These are phyloP conservation scores for Psittacula derbiana DNA, from an alignment of 2,797 vertebrate genomes.

Conservation along the genomic window DNA sequence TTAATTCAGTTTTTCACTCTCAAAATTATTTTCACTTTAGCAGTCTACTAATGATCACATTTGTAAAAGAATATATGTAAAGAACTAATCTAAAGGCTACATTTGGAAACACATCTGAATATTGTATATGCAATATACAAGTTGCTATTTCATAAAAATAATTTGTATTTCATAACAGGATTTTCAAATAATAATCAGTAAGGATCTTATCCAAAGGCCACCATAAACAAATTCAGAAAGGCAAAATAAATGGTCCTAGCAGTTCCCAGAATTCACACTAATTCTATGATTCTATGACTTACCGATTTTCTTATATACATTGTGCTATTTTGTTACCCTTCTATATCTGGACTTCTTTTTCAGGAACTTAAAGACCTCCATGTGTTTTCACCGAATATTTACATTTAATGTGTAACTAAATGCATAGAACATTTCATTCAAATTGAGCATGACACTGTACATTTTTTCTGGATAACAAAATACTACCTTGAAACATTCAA, in stretches of 20 bases:
- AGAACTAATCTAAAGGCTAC: slow-evolving; percentile 35
- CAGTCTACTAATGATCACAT: background rate
- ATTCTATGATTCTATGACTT: background rate
- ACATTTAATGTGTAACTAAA: background rate
- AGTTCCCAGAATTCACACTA: background rate
- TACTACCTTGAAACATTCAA: background rate
- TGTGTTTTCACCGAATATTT: background rate
- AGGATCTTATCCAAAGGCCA: background rate
- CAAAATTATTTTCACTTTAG: slow-evolving; percentile 5
- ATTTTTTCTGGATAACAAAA: background rate
- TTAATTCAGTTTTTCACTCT: background rate
- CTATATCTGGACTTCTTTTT: background rate
- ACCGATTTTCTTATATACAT: background rate
- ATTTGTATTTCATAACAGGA: background rate
- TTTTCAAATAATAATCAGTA: background rate
- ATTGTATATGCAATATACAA: background rate
- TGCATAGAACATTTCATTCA: background rate
- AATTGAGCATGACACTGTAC: background rate
- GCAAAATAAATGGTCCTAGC: background rate
- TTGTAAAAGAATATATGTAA: background rate
- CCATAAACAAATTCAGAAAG: background rate
- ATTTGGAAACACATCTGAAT: slow-evolving; percentile 13
- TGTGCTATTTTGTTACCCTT: background rate
- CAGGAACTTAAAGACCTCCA: background rate
- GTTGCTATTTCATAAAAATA: background rate